These are phyloP conservation scores for Tribolium freemani DNA, from an alignment of 2,888 invertebrate genomes.

Conservation along the genomic window DNA sequence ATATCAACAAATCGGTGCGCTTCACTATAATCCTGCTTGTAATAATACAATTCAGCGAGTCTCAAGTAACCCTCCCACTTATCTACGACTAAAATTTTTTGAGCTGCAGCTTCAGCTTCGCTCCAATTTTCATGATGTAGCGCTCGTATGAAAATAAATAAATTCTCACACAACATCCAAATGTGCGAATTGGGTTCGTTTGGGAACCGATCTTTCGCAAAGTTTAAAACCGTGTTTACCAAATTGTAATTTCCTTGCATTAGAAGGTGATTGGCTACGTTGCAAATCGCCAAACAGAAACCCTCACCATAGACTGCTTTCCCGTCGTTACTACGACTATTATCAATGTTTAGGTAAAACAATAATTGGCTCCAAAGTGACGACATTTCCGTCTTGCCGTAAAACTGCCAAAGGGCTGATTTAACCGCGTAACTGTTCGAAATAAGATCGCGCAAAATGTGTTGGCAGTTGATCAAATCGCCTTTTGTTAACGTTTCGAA, in stretches of 20 bases:
- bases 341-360: constrained; percentile 81
- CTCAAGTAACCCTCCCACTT: constrained; percentile 77
- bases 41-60: constrained; percentile 72
- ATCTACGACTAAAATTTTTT: constrained; percentile 77
- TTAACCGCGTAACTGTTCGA: constrained; percentile 86
- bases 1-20: constrained; percentile 68
- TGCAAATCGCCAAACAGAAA: constrained; percentile 79
- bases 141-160: constrained; percentile 66
- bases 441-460: constrained; percentile 85
- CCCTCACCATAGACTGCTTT: constrained; percentile 75
- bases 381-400: constrained; percentile 89
- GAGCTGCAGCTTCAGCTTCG: constrained; percentile 78
- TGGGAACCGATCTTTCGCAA: constrained; percentile 76
- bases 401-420: constrained; percentile 89
- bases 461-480: constrained; percentile 88
- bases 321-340: constrained; percentile 58
- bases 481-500: constrained; percentile 85
- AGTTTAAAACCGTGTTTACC: constrained; percentile 73
- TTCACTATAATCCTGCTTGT: constrained; percentile 69
- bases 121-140: constrained; percentile 76
- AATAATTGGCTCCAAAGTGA: constrained; percentile 85
- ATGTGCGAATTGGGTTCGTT: constrained; percentile 74
- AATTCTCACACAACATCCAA: constrained; percentile 79
- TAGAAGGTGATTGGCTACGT: constrained; percentile 73
- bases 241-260: constrained; percentile 72